Evolutionary conservation across 2,113 vertebrate genomes (phyloP), one percentile per base, ranked within the genome.

Genomic region (Argyrosomus japonicus): DNA sequence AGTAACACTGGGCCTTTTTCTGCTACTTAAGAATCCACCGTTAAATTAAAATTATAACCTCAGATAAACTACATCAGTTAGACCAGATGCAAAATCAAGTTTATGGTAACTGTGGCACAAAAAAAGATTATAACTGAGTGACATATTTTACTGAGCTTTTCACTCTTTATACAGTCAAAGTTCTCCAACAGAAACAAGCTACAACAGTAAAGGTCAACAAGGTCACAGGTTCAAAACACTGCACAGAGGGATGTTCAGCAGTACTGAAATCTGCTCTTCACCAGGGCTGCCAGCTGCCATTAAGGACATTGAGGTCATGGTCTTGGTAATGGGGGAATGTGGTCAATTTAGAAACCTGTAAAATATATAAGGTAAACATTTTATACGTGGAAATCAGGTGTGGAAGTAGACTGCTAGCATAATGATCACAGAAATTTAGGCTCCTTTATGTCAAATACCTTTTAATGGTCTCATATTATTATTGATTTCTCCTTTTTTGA

Each of bases 21-120:
- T 47, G 15, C 15, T n/a, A 36, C 67, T 62, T 36, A 53, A 56
- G 13, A 83, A 57, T 19, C 63, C 2, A 12, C 48, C 40, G n/a
- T 62, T 77, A 51, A 8, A 68, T 50, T 23, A 10, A 53, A 79
- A 69, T 21, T 0, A 13, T 40, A 17, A 3, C 54, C 19, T n/a
- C 23, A 51, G 51, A 78, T 48, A 45, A 82, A 51, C 21, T 17
- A 17, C 36, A 76, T 85, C 70, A 18, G 77, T 84, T 85, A 54
- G 13, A 6, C 18, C 40, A 50, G 83, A 88, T 92, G 87, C 84
- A 89, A 91, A 90, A 8, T 1, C 3, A 21, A 12, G 4, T 50
- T 9, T 12, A 6, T 11, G 43, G 11, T 27, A 58, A 48, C 48
- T 29, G 60, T 68, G 43, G 14, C 8, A 51, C 8, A 27, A 48